Conservation (phyloP, 2,113 vertebrate species). For the Sturnus vulgaris region DNA sequence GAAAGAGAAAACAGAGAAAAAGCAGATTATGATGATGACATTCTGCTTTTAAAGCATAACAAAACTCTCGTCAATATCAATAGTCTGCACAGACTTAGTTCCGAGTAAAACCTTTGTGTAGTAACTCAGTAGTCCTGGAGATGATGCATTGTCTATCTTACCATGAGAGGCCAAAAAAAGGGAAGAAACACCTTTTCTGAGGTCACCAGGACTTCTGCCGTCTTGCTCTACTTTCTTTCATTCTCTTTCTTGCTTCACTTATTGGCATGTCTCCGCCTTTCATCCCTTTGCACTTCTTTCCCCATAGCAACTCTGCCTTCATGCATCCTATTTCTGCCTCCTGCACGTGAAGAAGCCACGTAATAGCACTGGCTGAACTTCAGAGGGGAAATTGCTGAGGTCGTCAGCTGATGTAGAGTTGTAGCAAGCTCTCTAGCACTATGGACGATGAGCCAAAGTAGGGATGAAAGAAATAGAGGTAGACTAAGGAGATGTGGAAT, state of each 20-base stretch:
- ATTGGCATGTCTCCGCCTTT: neutral
- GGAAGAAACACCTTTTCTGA: neutral
- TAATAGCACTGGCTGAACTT: neutral
- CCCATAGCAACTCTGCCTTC: conserved; percentile 19
- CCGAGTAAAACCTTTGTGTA: neutral
- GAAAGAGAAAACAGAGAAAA: neutral
- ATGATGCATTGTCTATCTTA: neutral
- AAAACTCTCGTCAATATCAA: neutral
- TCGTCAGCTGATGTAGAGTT: neutral
- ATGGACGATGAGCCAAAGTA: neutral
- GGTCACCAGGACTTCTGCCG: neutral
- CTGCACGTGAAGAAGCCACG: neutral
- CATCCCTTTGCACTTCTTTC: neutral
- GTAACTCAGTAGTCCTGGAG: neutral
- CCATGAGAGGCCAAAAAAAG: neutral
- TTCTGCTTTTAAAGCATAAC: neutral
- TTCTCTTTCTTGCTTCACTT: neutral
- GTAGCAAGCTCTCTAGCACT: neutral
- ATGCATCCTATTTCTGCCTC: neutral
- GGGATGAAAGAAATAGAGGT: neutral
- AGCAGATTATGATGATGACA: neutral
- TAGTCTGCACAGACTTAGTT: neutral
- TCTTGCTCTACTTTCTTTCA: neutral
- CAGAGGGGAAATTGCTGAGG: neutral
- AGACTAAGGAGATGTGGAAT: neutral